Evolutionary conservation across 2,888 invertebrate species (phyloP).

Genomic region (Perithous albicinctus): DNA sequence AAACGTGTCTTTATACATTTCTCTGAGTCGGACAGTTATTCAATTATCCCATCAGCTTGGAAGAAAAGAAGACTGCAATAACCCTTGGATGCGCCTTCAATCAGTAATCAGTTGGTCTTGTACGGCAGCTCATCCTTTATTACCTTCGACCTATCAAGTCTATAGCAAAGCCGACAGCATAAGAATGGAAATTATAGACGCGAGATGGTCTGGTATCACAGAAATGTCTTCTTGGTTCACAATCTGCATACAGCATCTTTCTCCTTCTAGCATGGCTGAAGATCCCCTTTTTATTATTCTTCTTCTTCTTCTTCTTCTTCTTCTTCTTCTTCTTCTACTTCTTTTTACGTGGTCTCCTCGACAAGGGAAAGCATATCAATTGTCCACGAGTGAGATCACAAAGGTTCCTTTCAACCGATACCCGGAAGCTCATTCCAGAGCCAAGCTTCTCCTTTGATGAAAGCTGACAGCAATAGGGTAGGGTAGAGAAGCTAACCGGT

Average conservation of each 20-base stretch:
- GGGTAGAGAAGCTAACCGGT: background rate
- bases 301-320: slow-evolving; percentile 11
- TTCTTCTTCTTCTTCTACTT: background rate
- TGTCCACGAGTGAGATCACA: slow-evolving; percentile 54
- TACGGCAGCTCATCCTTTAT: slow-evolving; percentile 21
- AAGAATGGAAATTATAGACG: slow-evolving; percentile 23
- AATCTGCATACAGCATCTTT: slow-evolving; percentile 35
- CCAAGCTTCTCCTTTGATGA: slow-evolving; percentile 46
- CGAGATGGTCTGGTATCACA: slow-evolving; percentile 18
- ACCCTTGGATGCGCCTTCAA: background rate
- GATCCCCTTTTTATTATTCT: background rate
- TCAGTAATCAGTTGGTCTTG: slow-evolving; percentile 23
- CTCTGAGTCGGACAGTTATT: slow-evolving; percentile 14
- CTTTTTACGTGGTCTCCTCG: slow-evolving; percentile 3
- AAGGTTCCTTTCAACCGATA: slow-evolving; percentile 56
- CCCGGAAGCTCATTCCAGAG: slow-evolving; percentile 59
- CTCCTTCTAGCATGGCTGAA: background rate
- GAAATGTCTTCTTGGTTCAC: slow-evolving; percentile 1
- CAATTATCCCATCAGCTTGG: slow-evolving; percentile 18
- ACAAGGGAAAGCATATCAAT: slow-evolving; percentile 43
- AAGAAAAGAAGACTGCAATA: background rate
- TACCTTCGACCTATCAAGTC: slow-evolving; percentile 19
- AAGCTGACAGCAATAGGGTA: slow-evolving; percentile 29
- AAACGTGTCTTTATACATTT: background rate
- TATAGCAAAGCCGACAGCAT: slow-evolving; percentile 1